phyloP scores from a whole-genome alignment of 1,140 invertebrate species.

The Drosophila ananassae region DNA sequence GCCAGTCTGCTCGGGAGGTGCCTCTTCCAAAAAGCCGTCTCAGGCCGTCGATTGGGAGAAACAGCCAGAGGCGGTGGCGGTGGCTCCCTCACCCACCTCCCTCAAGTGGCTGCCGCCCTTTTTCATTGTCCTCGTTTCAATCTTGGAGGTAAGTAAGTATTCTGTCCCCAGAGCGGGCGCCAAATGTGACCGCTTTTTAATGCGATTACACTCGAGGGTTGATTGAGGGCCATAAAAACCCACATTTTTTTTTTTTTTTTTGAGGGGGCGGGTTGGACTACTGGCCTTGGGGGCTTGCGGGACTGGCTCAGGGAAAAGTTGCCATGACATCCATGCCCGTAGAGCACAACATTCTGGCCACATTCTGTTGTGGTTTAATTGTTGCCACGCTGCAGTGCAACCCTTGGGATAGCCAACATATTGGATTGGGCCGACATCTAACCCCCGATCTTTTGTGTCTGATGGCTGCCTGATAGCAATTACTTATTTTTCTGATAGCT shows the following conservation, averaged over 20 bases:
- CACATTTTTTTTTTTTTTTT: conserved; percentile 8
- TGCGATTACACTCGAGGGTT: conserved; percentile 66
- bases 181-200: conserved; percentile 52
- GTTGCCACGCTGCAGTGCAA: conserved; percentile 20
- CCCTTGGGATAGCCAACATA: conserved; percentile 28
- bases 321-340: conserved; percentile 57
- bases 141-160: conserved; percentile 90
- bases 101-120: conserved; percentile 90
- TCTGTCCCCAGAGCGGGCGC: conserved; percentile 1
- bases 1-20: conserved; percentile 18
- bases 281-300: background rate
- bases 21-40: background rate
- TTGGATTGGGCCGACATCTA: conserved; percentile 4
- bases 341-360: conserved; percentile 58
- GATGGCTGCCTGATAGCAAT: conserved; percentile 13
- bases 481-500: conserved; percentile 12
- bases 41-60: conserved; percentile 10
- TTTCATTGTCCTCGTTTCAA: conserved; percentile 93
- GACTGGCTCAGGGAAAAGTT: conserved; percentile 32
- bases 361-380: conserved; percentile 59
- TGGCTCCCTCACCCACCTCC: conserved; percentile 4
- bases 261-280: background rate
- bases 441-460: conserved; percentile 23
- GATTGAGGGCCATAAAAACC: conserved; percentile 61
- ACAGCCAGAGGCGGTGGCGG: conserved; percentile 4